phyloP scores from a whole-genome alignment of 2,797 vertebrate species.

The Myripristis jacobus region DNA sequence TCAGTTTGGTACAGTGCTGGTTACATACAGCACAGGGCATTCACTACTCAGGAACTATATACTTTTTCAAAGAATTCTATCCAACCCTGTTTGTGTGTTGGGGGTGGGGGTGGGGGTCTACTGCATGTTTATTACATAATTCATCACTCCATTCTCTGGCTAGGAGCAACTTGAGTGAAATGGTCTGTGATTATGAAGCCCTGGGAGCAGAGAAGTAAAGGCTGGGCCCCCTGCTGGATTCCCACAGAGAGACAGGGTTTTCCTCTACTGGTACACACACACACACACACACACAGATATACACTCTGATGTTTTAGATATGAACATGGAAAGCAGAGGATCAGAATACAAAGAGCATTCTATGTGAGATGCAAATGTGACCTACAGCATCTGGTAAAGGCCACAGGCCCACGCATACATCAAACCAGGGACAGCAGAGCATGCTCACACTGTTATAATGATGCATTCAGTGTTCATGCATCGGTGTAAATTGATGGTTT shows the following conservation, averaged over 20 bases:
- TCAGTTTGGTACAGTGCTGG: too few relatives aligned
- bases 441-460: neutral
- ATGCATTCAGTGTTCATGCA: neutral
- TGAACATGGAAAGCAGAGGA: slow-evolving; percentile 1
- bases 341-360: slow-evolving; percentile 5
- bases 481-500: neutral
- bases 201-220: neutral
- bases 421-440: neutral
- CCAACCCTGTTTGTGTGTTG: too few relatives aligned
- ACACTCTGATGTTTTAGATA: neutral
- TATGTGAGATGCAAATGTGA: slow-evolving; percentile 36
- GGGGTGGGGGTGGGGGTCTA: too few relatives aligned
- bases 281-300: neutral
- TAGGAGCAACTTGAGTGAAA: neutral
- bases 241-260: neutral
- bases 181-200: neutral
- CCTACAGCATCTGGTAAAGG: slow-evolving; percentile 22
- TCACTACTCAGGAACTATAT: too few relatives aligned
- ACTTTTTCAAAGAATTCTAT: too few relatives aligned
- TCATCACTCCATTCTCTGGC: neutral
- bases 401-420: neutral
- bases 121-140: neutral
- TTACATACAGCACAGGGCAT: too few relatives aligned
- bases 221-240: neutral
- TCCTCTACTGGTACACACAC: neutral